phyloP scores from a whole-genome alignment of 2,797 vertebrate species.

The Protonibea diacanthus region DNA sequence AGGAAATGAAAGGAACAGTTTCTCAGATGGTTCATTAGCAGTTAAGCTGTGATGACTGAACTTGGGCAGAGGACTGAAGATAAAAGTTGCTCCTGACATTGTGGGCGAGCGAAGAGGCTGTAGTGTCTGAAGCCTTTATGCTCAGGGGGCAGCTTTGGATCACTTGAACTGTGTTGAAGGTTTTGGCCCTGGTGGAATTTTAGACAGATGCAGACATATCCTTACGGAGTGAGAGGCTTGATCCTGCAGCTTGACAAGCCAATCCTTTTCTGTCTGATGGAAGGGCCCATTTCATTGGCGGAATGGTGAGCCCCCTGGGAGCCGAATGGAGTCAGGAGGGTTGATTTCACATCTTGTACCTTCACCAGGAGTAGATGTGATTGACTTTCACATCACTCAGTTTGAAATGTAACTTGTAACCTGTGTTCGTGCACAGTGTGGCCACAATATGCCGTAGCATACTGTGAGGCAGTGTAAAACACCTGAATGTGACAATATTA shows the following conservation, averaged over 20 bases:
- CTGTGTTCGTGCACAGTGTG: background rate
- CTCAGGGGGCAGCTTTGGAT: constrained; percentile 31
- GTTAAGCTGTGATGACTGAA: constrained; percentile 17
- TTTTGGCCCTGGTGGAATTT: constrained; percentile 24
- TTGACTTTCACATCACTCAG: background rate
- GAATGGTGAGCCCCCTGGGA: constrained; percentile 40
- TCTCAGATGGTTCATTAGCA: constrained; percentile 29
- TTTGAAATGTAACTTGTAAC: constrained; percentile 7
- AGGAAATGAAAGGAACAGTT: background rate
- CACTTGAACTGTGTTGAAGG: constrained; percentile 31
- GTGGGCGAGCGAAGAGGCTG: background rate
- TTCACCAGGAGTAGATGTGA: constrained; percentile 22
- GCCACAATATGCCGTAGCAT: background rate
- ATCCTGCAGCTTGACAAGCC: constrained; percentile 45
- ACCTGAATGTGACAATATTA: background rate
- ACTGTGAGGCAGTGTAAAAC: background rate
- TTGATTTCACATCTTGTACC: constrained; percentile 28
- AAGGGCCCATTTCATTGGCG: constrained; percentile 57
- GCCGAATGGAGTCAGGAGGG: background rate
- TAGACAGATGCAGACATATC: constrained; percentile 31
- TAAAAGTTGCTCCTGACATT: constrained; percentile 5
- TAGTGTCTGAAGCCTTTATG: background rate
- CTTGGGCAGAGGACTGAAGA: background rate
- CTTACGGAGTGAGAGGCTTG: constrained; percentile 22
- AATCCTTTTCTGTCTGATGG: constrained; percentile 29